These are phyloP conservation scores for Microcebus griseorufus DNA, from an alignment of 2,113 vertebrate species.

Conservation along the genomic window DNA sequence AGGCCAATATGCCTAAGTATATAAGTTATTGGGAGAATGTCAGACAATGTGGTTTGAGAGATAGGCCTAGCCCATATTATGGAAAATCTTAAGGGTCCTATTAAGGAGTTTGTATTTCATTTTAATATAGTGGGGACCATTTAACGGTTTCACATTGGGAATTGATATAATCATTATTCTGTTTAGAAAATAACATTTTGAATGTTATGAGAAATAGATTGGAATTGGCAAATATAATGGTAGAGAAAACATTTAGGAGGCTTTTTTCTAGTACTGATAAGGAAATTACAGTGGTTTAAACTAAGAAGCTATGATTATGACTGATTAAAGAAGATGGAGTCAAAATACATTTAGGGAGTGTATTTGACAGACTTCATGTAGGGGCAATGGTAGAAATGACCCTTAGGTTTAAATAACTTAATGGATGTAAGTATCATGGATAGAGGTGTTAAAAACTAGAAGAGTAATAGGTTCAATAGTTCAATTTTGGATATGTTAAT, in stretches of 20 bases:
- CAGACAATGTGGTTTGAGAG: background rate
- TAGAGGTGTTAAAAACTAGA: background rate
- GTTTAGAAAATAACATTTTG: background rate
- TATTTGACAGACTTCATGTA: background rate
- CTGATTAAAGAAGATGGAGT: background rate
- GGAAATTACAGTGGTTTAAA: background rate
- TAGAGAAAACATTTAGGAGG: background rate
- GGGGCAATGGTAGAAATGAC: background rate
- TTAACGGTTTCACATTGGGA: background rate
- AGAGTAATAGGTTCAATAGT: background rate
- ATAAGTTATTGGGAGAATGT: background rate
- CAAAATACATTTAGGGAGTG: background rate
- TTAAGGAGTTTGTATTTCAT: background rate
- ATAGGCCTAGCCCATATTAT: background rate
- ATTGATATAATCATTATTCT: background rate
- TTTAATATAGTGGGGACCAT: background rate
- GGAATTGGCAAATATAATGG: background rate
- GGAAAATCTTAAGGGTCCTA: background rate
- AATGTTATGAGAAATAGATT: background rate
- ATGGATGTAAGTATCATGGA: background rate
- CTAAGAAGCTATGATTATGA: background rate
- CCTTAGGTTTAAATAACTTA: background rate
- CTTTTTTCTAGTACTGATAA: background rate
- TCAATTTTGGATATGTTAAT: constrained; percentile 24
- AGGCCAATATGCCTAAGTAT: background rate